These are phyloP conservation scores for Acipenser oxyrinchus DNA, from an alignment of 2,797 vertebrate genomes.

Conservation along the genomic window DNA sequence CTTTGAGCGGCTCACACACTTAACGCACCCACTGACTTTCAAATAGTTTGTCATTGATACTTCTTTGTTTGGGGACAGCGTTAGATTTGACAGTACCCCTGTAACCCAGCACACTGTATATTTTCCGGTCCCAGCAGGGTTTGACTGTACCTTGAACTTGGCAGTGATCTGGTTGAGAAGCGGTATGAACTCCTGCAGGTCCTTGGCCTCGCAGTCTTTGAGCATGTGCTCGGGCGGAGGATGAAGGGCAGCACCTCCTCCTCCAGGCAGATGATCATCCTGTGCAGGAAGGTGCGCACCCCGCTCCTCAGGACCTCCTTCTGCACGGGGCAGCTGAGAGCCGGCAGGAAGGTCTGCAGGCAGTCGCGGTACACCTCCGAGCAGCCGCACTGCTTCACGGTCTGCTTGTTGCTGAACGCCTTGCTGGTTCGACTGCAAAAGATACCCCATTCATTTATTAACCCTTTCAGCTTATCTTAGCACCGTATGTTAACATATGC, in stretches of 20 bases:
- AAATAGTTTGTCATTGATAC: too few species aligned
- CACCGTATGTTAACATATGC: too few species aligned
- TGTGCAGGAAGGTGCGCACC: constrained; percentile 92
- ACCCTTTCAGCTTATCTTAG: too few species aligned
- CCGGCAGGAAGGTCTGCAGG: constrained; percentile 85
- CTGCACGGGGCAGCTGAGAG: constrained; percentile 87
- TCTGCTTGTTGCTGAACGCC: constrained; percentile 98
- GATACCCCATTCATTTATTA: not conserved
- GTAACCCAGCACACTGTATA: not conserved
- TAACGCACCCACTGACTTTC: too few species aligned
- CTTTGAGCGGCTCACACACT: too few species aligned
- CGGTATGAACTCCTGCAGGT: constrained; percentile 97
- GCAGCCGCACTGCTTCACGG: constrained; percentile 92
- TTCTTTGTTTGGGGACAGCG: too few species aligned
- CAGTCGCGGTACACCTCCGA: constrained; percentile 92
- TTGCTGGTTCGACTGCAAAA: constrained; percentile 86
- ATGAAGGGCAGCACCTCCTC: constrained; percentile 95
- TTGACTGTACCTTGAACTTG: constrained; percentile 84
- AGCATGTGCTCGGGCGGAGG: constrained; percentile 88
- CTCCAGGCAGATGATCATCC: constrained; percentile 98
- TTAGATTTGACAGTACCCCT: too few species aligned
- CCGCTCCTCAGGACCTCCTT: constrained; percentile 79
- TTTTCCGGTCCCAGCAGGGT: not conserved
- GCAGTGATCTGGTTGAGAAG: constrained; percentile 97
- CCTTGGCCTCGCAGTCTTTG: constrained; percentile 93